Evolutionary conservation across 1,140 invertebrate genomes (phyloP), one percentile per base, ranked within the genome.

Genomic region (Hylaeus anthracinus): DNA sequence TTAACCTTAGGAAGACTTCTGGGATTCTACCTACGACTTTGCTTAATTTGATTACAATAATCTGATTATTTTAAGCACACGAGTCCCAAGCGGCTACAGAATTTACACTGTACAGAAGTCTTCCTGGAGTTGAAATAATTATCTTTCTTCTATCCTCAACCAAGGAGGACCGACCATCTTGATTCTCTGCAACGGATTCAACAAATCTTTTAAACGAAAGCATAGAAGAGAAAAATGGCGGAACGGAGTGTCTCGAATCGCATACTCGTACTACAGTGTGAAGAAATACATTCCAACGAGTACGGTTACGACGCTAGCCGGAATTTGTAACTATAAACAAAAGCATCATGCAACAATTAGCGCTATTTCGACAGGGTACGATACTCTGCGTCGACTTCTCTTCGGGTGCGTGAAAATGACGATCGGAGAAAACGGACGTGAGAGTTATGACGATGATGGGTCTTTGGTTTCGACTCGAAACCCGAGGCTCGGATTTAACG

Each of bases 301-400:
- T 37, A 72, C 41, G 37, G 10, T 79, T 74, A 73, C 26, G 51
- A 81, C n/a, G 63, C 4, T 80, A 67, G 10, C 48, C n/a, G 39
- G 2, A 26, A 66, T 58, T 39, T 53, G 56, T 56, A 79, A 48
- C 15, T 79, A 80, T 78, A 60, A 84, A 89, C 41, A 79, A 84
- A 90, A 87, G 87, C 83, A 73, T 63, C 90, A 90, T 90, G 89
- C 89, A 90, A 88, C 81, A 89, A 72, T 81, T 85, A 82, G 79
- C 72, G 71, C 45, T 74, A 43, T 60, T 70, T 48, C 26, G 39
- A 71, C 15, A 51, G 69, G 58, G 2, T n/a, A 72, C 12, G 58
- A 12, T 65, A 56, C 58, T 58, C 39, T 53, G n/a, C 53, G 12
- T 74, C 26, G 8, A 9, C 4, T n/a, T 65, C 41, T 72, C 8